phyloP scores from a whole-genome alignment of 2,113 vertebrate species.

The Stictonetta naevosa region DNA sequence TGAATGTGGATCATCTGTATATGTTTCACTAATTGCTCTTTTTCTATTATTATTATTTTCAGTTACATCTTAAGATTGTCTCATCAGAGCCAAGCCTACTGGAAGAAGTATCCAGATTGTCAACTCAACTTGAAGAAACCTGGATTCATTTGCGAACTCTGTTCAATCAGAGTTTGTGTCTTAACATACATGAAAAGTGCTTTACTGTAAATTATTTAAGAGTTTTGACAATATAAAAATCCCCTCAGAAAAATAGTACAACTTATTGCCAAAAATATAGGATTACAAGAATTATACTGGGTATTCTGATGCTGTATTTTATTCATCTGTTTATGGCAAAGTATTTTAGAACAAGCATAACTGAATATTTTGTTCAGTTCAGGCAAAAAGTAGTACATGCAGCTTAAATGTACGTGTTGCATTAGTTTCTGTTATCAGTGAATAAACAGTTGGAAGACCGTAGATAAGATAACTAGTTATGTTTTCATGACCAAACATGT shows the following conservation, averaged over 20 bases:
- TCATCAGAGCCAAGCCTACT: slow-evolving; percentile 82
- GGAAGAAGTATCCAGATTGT: slow-evolving; percentile 80
- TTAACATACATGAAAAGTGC: slow-evolving; percentile 93
- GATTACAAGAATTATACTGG: not conserved
- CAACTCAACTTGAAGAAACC: slow-evolving; percentile 79
- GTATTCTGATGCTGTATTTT: not conserved
- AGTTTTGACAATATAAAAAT: not conserved
- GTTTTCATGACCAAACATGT: not conserved
- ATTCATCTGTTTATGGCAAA: not conserved
- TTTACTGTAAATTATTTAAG: slow-evolving; percentile 78
- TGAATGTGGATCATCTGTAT: not conserved
- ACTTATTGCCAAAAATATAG: not conserved
- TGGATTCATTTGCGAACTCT: slow-evolving; percentile 86
- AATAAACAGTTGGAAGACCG: not conserved
- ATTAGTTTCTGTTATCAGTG: not conserved
- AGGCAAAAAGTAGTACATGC: not conserved
- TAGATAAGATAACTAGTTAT: not conserved
- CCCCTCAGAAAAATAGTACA: not conserved
- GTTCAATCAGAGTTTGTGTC: slow-evolving; percentile 91
- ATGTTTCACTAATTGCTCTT: slow-evolving; percentile 25
- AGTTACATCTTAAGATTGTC: slow-evolving; percentile 88
- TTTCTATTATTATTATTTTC: slow-evolving; percentile 41
- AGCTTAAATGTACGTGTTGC: not conserved
- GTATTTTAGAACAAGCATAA: not conserved
- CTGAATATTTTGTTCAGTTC: not conserved